Conservation (phyloP, 2,113 vertebrate species). For the Chionis minor region DNA sequence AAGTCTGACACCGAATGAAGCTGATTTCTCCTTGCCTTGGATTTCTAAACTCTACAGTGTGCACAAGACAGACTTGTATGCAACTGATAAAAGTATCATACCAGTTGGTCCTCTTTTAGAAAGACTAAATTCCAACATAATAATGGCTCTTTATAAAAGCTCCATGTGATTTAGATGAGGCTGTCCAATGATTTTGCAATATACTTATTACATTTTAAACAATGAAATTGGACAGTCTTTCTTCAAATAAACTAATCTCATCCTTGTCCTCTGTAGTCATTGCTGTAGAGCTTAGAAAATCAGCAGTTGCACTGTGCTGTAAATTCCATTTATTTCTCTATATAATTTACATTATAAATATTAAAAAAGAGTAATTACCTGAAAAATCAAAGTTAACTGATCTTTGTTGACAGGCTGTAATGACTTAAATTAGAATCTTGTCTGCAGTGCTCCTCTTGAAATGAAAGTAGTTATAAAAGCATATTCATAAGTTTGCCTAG, state of each 20-base stretch:
- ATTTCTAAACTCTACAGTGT: background rate
- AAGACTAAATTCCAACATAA: background rate
- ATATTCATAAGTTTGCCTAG: background rate
- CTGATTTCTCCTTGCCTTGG: background rate
- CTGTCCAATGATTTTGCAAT: background rate
- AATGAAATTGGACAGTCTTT: background rate
- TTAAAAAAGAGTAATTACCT: background rate
- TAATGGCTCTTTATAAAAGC: background rate
- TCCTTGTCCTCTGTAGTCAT: background rate
- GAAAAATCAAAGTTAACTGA: background rate
- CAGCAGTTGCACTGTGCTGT: background rate
- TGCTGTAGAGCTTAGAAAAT: background rate
- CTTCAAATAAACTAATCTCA: background rate
- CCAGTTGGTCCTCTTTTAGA: background rate
- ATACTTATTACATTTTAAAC: background rate
- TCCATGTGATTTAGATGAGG: background rate
- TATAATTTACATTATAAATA: background rate
- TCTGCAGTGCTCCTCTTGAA: background rate
- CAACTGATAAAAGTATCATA: background rate
- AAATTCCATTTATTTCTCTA: background rate
- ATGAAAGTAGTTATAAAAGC: background rate
- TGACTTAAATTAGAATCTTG: background rate
- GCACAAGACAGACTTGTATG: fast-evolving
- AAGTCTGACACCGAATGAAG: background rate
- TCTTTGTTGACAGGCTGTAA: background rate